phyloP scores from a whole-genome alignment of 2,888 invertebrate species.

The Meteorus cinctellus region DNA sequence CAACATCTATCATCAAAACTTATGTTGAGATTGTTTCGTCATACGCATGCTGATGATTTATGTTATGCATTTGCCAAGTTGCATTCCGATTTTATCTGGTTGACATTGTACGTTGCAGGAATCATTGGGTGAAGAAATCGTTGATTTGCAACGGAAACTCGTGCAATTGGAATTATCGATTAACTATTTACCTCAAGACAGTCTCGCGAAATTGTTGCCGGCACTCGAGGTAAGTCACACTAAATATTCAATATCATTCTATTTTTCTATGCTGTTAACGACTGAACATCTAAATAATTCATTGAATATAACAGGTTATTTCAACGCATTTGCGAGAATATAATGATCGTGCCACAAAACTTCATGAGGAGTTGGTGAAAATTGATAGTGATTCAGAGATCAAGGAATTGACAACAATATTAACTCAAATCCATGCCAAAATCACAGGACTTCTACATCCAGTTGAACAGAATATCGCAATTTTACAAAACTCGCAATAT shows the following conservation, averaged over 20 bases:
- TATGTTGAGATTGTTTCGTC: conserved; percentile 44
- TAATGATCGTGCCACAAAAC: conserved; percentile 79
- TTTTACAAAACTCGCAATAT: conserved; percentile 75
- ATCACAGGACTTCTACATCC: conserved; percentile 81
- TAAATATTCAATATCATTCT: neutral
- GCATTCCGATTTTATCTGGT: neutral
- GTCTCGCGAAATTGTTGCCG: conserved; percentile 82
- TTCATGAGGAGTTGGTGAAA: conserved; percentile 79
- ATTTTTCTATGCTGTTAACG: neutral
- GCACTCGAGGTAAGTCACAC: conserved; percentile 80
- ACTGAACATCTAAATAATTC: conserved; percentile 6
- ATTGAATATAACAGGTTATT: conserved; percentile 76
- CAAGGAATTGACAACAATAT: conserved; percentile 76
- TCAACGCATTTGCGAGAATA: conserved; percentile 81
- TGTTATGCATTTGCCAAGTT: conserved; percentile 15
- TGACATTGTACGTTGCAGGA: conserved; percentile 61
- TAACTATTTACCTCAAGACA: conserved; percentile 81
- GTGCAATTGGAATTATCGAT: conserved; percentile 81
- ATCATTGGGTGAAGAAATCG: conserved; percentile 77
- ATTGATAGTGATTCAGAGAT: conserved; percentile 81
- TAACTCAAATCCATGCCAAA: conserved; percentile 78
- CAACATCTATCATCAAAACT: conserved; percentile 55
- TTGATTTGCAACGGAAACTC: conserved; percentile 81
- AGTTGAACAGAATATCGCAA: conserved; percentile 80
- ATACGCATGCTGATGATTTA: conserved; percentile 50